Conservation (phyloP, 2,113 vertebrate species). For the Gila orcuttii region DNA sequence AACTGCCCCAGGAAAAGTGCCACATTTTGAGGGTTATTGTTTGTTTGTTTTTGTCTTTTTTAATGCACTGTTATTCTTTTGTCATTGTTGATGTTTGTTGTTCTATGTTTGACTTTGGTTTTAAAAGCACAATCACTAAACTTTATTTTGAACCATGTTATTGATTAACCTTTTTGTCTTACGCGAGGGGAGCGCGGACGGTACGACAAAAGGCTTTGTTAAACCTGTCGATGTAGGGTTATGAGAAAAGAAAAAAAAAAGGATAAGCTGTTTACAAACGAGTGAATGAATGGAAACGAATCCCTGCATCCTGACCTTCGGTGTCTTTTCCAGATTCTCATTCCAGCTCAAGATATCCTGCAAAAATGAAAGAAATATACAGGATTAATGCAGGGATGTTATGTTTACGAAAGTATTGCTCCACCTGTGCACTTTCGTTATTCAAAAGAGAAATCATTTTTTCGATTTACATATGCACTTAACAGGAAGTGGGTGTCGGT, state of each 20-base stretch:
- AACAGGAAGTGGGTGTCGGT: slow-evolving; percentile 68
- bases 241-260: slow-evolving; percentile 63
- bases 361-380: slow-evolving; percentile 15
- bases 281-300: slow-evolving; percentile 70
- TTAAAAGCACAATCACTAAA: slow-evolving; percentile 99
- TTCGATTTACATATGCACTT: slow-evolving; percentile 78
- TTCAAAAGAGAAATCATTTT: slow-evolving; percentile 38
- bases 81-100: slow-evolving; percentile 76
- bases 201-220: slow-evolving; percentile 89
- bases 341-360: slow-evolving; percentile 58
- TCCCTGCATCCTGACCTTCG: slow-evolving; percentile 57
- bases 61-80: slow-evolving; percentile 98
- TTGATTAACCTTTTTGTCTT: slow-evolving; percentile 98
- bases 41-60: slow-evolving; percentile 79
- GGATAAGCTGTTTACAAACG: slow-evolving; percentile 73
- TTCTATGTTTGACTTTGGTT: slow-evolving; percentile 91
- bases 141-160: slow-evolving; percentile 99
- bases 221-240: slow-evolving; percentile 87
- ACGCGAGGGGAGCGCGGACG: slow-evolving; percentile 84
- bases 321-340: slow-evolving; percentile 69
- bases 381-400: slow-evolving; percentile 74
- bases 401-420: slow-evolving; percentile 69
- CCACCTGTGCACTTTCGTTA: slow-evolving; percentile 72
- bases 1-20: slow-evolving; percentile 89
- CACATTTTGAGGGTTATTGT: slow-evolving; percentile 87